phyloP scores from a whole-genome alignment of 1,140 invertebrate species.

The Helicoverpa zea region DNA sequence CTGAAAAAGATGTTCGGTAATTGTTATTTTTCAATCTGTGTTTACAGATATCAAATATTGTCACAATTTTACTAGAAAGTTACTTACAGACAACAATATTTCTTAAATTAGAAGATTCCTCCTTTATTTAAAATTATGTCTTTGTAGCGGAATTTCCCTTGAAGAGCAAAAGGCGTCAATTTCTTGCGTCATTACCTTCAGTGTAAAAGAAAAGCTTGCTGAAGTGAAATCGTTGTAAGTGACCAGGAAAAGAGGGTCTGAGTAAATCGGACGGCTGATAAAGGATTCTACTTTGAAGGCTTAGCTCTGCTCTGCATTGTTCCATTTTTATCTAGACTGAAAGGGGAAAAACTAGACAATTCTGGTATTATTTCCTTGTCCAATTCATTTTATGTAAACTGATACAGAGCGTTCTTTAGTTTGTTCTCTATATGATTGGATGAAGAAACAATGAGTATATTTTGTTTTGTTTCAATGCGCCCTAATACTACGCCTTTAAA shows the following conservation, averaged over 20 bases:
- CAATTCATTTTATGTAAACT: no score
- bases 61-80: no score
- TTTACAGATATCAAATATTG: no score
- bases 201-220: background rate
- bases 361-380: no score
- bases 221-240: conserved; percentile 16
- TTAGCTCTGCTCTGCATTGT: background rate
- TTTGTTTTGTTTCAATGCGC: no score
- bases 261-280: background rate
- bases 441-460: no score
- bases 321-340: background rate
- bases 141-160: background rate
- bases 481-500: no score
- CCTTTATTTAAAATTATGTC: background rate
- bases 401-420: no score
- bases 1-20: no score
- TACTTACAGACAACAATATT: background rate
- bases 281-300: conserved; percentile 2
- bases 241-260: conserved; percentile 13
- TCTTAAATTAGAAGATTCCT: background rate
- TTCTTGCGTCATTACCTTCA: background rate
- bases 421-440: no score
- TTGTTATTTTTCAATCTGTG: no score
- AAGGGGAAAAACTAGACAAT: no score
- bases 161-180: background rate